phyloP scores from a whole-genome alignment of 2,113 vertebrate species.

The Melozone crissalis region DNA sequence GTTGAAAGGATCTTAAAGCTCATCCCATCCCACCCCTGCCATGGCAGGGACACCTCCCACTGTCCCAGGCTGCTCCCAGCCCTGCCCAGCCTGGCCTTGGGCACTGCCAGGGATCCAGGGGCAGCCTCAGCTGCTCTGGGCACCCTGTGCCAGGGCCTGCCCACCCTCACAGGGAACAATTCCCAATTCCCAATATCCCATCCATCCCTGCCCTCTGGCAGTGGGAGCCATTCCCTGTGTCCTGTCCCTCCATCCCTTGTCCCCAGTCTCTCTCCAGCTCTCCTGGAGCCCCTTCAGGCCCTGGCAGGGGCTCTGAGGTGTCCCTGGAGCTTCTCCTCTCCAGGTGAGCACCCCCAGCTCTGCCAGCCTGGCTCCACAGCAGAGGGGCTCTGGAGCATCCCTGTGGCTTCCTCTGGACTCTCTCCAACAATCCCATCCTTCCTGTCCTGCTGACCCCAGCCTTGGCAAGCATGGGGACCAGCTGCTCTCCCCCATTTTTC shows the following conservation, averaged over 20 bases:
- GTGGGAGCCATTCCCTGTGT: neutral
- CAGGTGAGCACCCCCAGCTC: neutral
- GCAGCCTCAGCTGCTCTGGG: neutral
- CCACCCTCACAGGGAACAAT: neutral
- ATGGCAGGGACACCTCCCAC: neutral
- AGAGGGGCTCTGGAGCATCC: neutral
- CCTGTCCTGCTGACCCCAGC: accelerated
- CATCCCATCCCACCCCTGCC: accelerated
- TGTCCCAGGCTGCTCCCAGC: neutral
- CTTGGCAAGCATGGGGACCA: neutral
- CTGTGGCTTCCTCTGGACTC: accelerated
- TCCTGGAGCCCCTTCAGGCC: neutral
- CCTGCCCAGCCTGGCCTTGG: accelerated
- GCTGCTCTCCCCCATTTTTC: accelerated
- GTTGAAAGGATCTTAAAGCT: accelerated
- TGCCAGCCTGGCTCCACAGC: neutral
- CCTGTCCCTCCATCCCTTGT: neutral
- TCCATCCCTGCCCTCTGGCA: neutral
- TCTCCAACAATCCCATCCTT: neutral
- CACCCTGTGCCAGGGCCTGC: neutral
- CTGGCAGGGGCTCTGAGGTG: accelerated
- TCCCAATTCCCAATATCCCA: neutral
- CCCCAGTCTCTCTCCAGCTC: neutral
- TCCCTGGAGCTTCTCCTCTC: neutral
- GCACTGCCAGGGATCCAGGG: neutral